These are phyloP conservation scores for Deilephila porcellus DNA, from an alignment of 2,888 invertebrate species.

Conservation along the genomic window DNA sequence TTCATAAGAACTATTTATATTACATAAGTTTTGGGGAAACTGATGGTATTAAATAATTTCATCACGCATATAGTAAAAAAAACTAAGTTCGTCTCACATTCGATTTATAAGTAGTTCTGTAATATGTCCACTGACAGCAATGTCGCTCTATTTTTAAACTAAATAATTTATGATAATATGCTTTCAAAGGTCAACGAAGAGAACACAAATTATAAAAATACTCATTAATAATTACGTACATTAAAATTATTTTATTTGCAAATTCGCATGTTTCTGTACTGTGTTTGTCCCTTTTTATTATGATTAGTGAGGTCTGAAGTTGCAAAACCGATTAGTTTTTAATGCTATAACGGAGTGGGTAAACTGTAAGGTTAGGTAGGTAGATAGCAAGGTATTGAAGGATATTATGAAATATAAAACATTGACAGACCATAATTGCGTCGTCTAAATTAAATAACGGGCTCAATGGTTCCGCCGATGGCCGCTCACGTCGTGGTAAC, in stretches of 20 bases:
- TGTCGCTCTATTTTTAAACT: not conserved
- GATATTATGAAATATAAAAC: too few relatives aligned
- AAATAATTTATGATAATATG: not conserved
- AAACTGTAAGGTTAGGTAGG: too few relatives aligned
- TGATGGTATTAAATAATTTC: too few relatives aligned
- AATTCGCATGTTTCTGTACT: not conserved
- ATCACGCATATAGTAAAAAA: too few relatives aligned
- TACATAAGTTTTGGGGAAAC: too few relatives aligned
- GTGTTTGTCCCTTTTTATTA: not conserved
- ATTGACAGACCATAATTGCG: too few relatives aligned
- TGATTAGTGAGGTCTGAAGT: not conserved
- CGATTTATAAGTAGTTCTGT: too few relatives aligned
- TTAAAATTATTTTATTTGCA: conserved; percentile 1
- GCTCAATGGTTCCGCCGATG: too few relatives aligned
- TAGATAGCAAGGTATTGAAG: not conserved
- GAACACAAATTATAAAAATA: not conserved
- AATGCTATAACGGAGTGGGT: not conserved
- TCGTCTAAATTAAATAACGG: too few relatives aligned
- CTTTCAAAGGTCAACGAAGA: not conserved
- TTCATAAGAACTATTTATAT: too few relatives aligned
- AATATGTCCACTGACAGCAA: not conserved
- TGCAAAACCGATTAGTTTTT: not conserved
- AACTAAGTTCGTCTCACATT: too few relatives aligned
- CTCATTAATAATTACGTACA: not conserved
- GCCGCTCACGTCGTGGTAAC: too few relatives aligned